Conservation (phyloP, 2,888 invertebrate genomes). For the Eupelmus urozonus region DNA sequence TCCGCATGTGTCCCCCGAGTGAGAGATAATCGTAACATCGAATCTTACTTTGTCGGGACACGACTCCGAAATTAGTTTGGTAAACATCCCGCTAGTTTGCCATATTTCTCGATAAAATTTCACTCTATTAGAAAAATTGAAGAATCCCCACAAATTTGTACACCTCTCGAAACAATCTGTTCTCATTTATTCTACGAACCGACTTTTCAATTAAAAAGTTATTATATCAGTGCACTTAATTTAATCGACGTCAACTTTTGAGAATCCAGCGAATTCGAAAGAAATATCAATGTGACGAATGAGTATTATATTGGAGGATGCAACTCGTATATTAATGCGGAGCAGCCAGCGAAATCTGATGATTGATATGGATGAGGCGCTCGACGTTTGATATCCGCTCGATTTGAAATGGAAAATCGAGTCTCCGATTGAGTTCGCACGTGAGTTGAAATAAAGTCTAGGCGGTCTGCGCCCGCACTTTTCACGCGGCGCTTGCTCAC, state of each 20-base stretch:
- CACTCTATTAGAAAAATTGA: constrained; percentile 15
- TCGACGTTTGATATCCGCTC: constrained; percentile 74
- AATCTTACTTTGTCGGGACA: constrained; percentile 59
- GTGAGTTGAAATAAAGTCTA: constrained; percentile 73
- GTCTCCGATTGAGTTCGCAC: constrained; percentile 73
- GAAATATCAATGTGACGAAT: constrained; percentile 49
- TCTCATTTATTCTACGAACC: not conserved
- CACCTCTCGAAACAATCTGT: no score
- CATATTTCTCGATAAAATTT: constrained; percentile 41
- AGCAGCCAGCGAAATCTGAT: constrained; percentile 59
- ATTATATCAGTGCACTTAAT: no score
- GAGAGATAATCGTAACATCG: constrained; percentile 64
- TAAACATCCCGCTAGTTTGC: not conserved
- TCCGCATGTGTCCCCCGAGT: constrained; percentile 52
- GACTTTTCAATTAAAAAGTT: not conserved
- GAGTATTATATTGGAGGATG: constrained; percentile 30
- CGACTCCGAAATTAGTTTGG: constrained; percentile 27
- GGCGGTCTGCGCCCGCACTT: not conserved
- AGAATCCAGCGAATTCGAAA: no score
- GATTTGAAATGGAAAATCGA: constrained; percentile 76
- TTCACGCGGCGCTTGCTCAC: not conserved
- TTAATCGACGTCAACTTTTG: no score
- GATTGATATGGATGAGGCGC: constrained; percentile 75
- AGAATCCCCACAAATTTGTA: not conserved
- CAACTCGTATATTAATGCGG: constrained; percentile 37